Evolutionary conservation across 2,113 vertebrate genomes (phyloP).

Genomic region (Chaetura pelagica): DNA sequence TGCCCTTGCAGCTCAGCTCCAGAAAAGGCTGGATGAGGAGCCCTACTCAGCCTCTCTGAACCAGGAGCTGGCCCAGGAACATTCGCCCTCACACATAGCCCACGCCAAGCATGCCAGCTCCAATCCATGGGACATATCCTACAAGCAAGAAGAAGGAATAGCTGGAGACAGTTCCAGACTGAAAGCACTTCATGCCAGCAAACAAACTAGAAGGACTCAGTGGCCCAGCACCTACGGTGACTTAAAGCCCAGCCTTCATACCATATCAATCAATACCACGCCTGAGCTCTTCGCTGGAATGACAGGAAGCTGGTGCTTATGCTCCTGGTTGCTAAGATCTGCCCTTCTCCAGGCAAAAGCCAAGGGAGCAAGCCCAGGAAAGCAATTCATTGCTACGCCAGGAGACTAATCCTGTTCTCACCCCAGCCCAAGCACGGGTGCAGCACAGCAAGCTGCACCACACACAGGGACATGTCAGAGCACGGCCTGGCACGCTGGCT

Average conservation of each 20-base stretch:
- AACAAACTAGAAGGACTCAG: not conserved
- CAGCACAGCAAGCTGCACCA: not conserved
- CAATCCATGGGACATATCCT: not conserved
- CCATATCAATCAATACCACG: not conserved
- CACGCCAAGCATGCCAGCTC: not conserved
- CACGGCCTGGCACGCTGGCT: fast-evolving
- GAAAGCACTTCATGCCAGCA: fast-evolving
- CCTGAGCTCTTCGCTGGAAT: not conserved
- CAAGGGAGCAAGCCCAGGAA: not conserved
- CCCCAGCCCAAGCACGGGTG: not conserved
- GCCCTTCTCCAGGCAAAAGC: not conserved
- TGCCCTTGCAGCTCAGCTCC: not conserved
- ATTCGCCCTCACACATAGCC: fast-evolving
- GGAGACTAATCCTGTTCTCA: not conserved
- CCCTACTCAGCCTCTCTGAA: not conserved
- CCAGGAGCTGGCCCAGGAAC: not conserved
- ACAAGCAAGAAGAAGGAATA: not conserved
- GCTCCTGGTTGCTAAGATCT: not conserved
- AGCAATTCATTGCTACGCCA: not conserved
- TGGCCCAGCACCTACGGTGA: not conserved
- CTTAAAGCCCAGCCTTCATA: not conserved
- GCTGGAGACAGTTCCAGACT: not conserved
- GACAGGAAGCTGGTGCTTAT: not conserved
- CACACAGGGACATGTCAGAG: not conserved
- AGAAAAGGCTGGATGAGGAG: not conserved